phyloP scores from a whole-genome alignment of 2,797 vertebrate genomes.

The Catostomus latipinnis region DNA sequence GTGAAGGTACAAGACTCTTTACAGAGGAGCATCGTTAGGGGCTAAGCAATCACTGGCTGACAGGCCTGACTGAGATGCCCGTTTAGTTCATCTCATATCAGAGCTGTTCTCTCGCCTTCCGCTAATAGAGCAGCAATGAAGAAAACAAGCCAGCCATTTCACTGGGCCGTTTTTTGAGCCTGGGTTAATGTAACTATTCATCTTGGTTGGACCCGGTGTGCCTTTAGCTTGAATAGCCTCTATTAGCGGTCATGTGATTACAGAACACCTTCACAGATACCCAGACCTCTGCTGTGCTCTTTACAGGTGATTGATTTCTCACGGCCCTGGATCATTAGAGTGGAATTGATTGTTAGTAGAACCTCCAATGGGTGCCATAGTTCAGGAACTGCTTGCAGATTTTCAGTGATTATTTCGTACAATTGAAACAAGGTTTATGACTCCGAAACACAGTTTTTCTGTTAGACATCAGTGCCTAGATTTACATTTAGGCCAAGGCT shows the following conservation, averaged over 20 bases:
- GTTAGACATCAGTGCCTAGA: not conserved
- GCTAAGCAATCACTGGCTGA: constrained; percentile 30
- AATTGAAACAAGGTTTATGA: constrained; percentile 21
- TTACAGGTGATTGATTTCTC: constrained; percentile 46
- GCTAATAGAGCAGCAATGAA: constrained; percentile 54
- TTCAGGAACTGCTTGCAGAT: constrained; percentile 14
- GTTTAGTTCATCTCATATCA: constrained; percentile 52
- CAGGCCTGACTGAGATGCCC: constrained; percentile 53
- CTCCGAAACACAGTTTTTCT: constrained; percentile 6
- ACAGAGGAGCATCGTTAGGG: constrained; percentile 25
- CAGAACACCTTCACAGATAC: constrained; percentile 49
- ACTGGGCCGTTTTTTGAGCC: constrained; percentile 42
- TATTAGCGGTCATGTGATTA: constrained; percentile 60
- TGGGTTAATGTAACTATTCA: constrained; percentile 65
- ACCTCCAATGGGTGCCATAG: constrained; percentile 8
- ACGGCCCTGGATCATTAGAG: constrained; percentile 31
- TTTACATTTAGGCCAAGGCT: not conserved
- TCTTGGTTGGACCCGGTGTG: constrained; percentile 53
- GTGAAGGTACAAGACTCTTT: constrained; percentile 27
- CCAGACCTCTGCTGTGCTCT: constrained; percentile 32
- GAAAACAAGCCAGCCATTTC: constrained; percentile 51
- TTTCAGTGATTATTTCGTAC: constrained; percentile 13
- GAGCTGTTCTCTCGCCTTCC: constrained; percentile 26
- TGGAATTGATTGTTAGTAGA: constrained; percentile 40
- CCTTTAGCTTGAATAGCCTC: constrained; percentile 56